Percentiles rank a stretch among this genome's conserved stretches.
phyloP scores from a whole-genome alignment of 2,113 vertebrate genomes.

The Tupaia chinensis region DNA sequence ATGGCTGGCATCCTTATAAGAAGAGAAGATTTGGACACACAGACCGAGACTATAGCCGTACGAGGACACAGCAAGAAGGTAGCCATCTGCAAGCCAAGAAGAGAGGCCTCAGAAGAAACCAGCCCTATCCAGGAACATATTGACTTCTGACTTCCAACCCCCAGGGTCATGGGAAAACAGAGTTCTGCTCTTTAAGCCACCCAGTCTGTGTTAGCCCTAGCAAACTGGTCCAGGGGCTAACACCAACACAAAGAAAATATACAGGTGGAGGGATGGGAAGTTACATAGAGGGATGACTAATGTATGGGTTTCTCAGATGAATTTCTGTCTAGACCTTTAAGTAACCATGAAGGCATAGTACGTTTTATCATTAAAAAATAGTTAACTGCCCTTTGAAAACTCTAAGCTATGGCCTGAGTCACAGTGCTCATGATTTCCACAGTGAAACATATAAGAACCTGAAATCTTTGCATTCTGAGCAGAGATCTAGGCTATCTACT shows the following conservation, averaged over 20 bases:
- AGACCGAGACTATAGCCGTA: neutral
- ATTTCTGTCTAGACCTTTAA: neutral
- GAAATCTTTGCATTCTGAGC: neutral
- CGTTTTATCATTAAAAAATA: neutral
- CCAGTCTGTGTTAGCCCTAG: neutral
- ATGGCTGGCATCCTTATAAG: neutral
- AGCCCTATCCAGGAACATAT: neutral
- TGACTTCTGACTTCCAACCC: neutral
- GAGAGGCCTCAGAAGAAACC: neutral
- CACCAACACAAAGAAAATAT: rapidly evolving
- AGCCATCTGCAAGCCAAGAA: neutral
- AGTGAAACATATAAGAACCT: neutral
- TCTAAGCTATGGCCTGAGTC: neutral
- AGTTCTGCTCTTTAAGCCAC: neutral
- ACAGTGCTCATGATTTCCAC: neutral
- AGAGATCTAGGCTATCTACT: neutral
- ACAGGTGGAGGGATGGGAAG: neutral
- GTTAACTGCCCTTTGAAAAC: neutral
- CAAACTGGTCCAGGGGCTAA: neutral
- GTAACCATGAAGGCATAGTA: neutral
- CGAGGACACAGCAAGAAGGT: neutral
- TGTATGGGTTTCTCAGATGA: neutral
- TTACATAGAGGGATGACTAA: rapidly evolving
- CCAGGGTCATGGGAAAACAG: rapidly evolving
- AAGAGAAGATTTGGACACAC: neutral